Base-by-base conservation (phyloP, 2,888 invertebrate genomes). In the Temnothorax ravouxi region DNA sequence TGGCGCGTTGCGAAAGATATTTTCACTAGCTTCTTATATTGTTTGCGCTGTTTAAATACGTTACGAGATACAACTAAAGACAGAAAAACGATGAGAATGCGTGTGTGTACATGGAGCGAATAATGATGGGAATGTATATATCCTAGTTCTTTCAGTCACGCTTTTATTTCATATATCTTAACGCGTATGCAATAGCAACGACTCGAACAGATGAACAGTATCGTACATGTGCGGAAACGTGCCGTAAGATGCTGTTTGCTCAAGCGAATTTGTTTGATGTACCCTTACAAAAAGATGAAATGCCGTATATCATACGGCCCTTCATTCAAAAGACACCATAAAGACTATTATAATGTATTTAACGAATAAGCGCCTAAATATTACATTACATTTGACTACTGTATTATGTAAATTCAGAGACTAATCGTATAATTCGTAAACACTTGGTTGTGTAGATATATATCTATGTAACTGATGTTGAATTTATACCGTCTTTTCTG, bases 11-110 rank as follows among this genome's bases (percentile, higher is more conserved):
- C 29, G 64, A 41, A 67, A 71, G 11, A 71, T 44, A 83, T 54
- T 76, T 82, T 62, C 41, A 71, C 25, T 62, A n/a, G 67, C 50
- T 76, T 76, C 64, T n/a, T 25, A 50, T 52, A 52, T 69, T 66
- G n/a, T 50, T 74, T 59, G 21, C 50, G 34, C 66, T 52, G 34
- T 50, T 69, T 50, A 15, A 59, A 15, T 67, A 50, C 5, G 11
- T 9, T 44, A 59, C 9, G n/a, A 82, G 61, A 67, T n/a, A 71
- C 11, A 62, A 8, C 13, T 15, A 3, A 56, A 34, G 25, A 8
- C 2, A 15, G 34, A 64, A 66, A 8, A 0, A 59, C 13, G 3
- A 50, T 50, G 59, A 80, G 29, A 61, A 66, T 64, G 75, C 3
- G 4, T 21, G 21, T n/a, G 21, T n/a, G 21, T 34, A n/a, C 3